Conservation (phyloP, 30 jellyfish, hydroid and myxozoan species). For the Hydra vulgaris region DNA sequence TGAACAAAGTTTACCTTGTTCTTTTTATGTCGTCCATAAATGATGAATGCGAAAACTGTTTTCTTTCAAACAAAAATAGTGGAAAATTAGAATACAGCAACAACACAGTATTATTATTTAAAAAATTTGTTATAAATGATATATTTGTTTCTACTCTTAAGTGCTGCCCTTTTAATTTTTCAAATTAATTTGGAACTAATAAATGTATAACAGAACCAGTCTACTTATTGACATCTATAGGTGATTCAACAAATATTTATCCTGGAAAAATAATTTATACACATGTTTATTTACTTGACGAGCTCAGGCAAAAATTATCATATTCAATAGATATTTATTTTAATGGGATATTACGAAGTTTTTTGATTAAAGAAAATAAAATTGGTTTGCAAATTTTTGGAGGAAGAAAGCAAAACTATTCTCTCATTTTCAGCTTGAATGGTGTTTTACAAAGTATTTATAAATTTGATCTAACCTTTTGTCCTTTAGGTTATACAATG, state of each 20-base stretch:
- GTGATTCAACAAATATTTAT: neutral
- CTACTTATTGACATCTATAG: neutral
- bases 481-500: neutral
- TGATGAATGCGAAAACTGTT: neutral
- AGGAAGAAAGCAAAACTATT: neutral
- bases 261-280: neutral
- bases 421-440: neutral
- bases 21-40: neutral
- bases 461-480: neutral
- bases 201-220: neutral
- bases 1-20: neutral
- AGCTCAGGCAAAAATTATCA: neutral
- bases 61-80: neutral
- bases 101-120: too few species aligned
- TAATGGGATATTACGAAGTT: neutral
- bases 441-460: neutral
- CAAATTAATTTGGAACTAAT: neutral
- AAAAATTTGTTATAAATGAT: neutral
- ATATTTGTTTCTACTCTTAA: neutral
- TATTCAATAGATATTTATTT: neutral
- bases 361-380: neutral
- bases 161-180: neutral
- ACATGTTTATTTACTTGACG: neutral
- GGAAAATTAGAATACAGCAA: neutral
- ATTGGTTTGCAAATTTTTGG: neutral